Base-by-base conservation (phyloP, 2,888 invertebrate species). In the Eilema depressum region DNA sequence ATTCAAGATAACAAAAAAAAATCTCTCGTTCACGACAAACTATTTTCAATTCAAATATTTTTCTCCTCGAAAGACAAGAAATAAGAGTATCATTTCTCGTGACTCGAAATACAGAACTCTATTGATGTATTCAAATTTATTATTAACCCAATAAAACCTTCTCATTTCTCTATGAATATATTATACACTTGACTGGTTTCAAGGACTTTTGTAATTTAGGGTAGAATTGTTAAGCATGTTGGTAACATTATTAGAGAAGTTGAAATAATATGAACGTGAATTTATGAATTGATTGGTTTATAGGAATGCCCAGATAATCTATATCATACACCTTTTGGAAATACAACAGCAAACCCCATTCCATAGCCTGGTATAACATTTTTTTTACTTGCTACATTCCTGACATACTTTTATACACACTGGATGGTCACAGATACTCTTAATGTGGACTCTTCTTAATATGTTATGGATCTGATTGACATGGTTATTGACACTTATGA, bases 61-160 rank as follows among this genome's bases (percentile, higher is more conserved):
- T 28, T 26, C 23, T 26, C 1, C 7, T 33, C 33, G 12, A 11
- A n/a, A 23, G 30, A 5, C 11, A 61, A 17, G 23, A 37, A 63
- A 47, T 28, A n/a, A 11, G 3, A 20, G 4, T 26, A 26, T 26
- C 26, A 63, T 63, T 64, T 66, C 56, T 41, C 8, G 37, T 14
- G 17, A 59, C 41, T n/a, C 25, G 41, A 28, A 30, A 25, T 56
- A 30, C 33, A 37, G n/a, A 37, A 57, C 30, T 28, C 11, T 28
- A 37, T 25, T 10, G 20, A 12, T 20, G 30, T 1, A 47, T 70
- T 67, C 66, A 33, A 78, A 74, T 71, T 37, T 23, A 56, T 70
- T 68, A 76, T 69, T n/a, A 70, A 66, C 14, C 56, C 47, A 57
- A 60, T 66, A 53, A 67, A 78, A 74, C 17, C 62, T 30, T 53